phyloP scores from a whole-genome alignment of 1,140 invertebrate genomes.

The Macrotrachela quadricornifera region DNA sequence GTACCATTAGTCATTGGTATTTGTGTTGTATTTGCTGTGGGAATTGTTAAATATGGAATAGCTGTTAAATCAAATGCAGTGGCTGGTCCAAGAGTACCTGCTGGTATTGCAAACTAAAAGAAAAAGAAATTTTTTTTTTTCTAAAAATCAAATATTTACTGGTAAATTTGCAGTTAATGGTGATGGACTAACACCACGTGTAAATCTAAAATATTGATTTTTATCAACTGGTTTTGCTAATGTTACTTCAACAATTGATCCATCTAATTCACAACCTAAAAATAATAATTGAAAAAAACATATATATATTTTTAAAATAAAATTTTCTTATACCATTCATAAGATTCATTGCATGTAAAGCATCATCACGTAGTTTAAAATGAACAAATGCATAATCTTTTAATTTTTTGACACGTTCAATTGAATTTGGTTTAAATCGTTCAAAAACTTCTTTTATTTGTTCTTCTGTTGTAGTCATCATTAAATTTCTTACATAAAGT shows the following conservation, averaged over 20 bases:
- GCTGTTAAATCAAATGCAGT: too few relatives aligned
- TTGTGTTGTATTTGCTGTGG: too few relatives aligned
- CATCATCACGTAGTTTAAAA: conserved; percentile 30
- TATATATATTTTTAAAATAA: neutral
- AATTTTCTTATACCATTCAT: conserved; percentile 30
- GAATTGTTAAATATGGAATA: too few relatives aligned
- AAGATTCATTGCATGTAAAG: conserved; percentile 25
- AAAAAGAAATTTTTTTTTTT: too few relatives aligned
- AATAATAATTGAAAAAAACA: neutral
- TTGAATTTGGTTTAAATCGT: conserved; percentile 18
- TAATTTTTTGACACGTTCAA: conserved; percentile 36
- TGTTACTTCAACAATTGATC: conserved; percentile 17
- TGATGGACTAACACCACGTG: too few relatives aligned
- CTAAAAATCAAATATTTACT: too few relatives aligned
- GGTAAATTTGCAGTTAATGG: too few relatives aligned
- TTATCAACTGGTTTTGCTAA: conserved; percentile 25
- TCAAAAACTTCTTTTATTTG: conserved; percentile 14
- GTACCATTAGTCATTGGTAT: too few relatives aligned
- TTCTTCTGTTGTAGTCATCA: conserved; percentile 36
- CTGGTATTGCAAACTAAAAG: too few relatives aligned
- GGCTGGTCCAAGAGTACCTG: too few relatives aligned
- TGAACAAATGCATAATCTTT: conserved; percentile 37
- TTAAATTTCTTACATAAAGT: conserved; percentile 38
- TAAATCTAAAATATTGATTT: too few relatives aligned
- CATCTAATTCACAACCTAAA: conserved; percentile 17